Percentiles rank a stretch among this genome's conserved stretches.
These are phyloP conservation scores for Blomia tropicalis DNA, from an alignment of 2,888 invertebrate species.

Conservation along the genomic window DNA sequence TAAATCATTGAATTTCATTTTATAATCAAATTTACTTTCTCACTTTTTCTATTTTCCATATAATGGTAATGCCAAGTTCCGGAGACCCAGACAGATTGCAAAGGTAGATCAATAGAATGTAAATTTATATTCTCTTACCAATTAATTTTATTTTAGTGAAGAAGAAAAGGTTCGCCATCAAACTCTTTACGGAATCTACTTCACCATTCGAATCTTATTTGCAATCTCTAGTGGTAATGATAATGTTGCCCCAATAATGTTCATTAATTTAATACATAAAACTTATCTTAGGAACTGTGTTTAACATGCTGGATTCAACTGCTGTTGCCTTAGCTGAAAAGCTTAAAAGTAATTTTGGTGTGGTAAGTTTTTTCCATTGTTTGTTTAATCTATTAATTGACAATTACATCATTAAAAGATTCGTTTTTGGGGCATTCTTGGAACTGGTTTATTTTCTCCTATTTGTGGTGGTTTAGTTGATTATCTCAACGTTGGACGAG, in stretches of 20 bases:
- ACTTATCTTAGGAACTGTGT: too few relatives aligned
- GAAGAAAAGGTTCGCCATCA: conserved; percentile 9
- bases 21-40: too few relatives aligned
- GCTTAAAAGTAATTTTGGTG: conserved; percentile 43
- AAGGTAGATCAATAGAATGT: conserved; percentile 11
- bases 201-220: conserved; percentile 57
- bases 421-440: conserved; percentile 37
- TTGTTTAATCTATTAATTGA: background rate
- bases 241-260: too few relatives aligned
- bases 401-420: conserved; percentile 29
- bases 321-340: conserved; percentile 68
- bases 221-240: conserved; percentile 63
- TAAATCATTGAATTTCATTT: too few relatives aligned
- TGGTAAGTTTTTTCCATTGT: conserved; percentile 21
- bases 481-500: conserved; percentile 33
- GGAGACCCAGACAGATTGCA: conserved; percentile 14
- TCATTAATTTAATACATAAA: too few relatives aligned
- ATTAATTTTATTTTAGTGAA: background rate
- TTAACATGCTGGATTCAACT: conserved; percentile 73
- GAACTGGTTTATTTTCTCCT: conserved; percentile 35
- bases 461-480: conserved; percentile 30
- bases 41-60: too few relatives aligned
- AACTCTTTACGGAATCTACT: conserved; percentile 63
- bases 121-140: background rate
- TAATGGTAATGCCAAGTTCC: conserved; percentile 33